phyloP scores from a whole-genome alignment of 2,797 vertebrate genomes.

The Thunnus albacares region DNA sequence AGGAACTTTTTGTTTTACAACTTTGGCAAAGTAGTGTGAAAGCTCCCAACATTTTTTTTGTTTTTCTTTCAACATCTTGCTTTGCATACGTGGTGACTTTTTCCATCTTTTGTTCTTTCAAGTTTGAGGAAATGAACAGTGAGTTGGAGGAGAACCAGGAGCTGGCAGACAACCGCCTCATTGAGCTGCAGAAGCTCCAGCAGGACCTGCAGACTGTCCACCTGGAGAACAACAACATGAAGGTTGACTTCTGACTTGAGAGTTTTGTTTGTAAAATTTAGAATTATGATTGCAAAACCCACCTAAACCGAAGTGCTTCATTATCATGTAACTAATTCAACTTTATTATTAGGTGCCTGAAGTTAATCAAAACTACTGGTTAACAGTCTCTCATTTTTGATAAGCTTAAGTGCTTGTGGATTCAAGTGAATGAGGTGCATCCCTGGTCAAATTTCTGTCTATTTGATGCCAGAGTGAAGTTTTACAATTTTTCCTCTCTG shows the following conservation, averaged over 20 bases:
- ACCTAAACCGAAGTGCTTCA: neutral
- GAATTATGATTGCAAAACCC: neutral
- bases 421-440: no score
- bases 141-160: slow-evolving; percentile 97
- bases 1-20: slow-evolving; percentile 7
- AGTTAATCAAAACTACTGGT: neutral
- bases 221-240: slow-evolving; percentile 93
- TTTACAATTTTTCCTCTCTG: neutral
- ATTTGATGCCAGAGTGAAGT: no score
- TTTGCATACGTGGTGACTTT: neutral
- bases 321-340: neutral
- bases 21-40: neutral
- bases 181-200: slow-evolving; percentile 93
- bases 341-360: neutral
- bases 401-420: no score
- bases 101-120: neutral
- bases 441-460: no score
- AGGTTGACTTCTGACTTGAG: slow-evolving; percentile 76
- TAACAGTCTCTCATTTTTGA: no score
- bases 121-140: slow-evolving; percentile 98
- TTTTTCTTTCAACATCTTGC: neutral
- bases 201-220: slow-evolving; percentile 94
- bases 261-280: neutral
- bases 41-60: neutral
- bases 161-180: slow-evolving; percentile 93